Base-by-base conservation (phyloP, 2,113 vertebrate species). In the Thamnophis sirtalis region DNA sequence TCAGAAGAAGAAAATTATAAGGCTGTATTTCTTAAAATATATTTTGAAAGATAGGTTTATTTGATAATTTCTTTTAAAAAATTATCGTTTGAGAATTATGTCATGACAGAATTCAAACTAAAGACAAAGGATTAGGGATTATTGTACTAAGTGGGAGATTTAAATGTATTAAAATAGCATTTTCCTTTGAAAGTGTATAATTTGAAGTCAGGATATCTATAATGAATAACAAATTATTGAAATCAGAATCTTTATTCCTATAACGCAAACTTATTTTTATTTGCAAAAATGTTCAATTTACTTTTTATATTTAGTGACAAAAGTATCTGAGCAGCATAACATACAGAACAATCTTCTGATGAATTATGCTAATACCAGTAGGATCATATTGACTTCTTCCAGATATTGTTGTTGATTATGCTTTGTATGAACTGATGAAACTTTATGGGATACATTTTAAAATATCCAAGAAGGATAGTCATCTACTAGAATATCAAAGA, bases 141-240 rank as follows among this genome's bases (percentile, higher is more conserved):
- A 51, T 51, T 60, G 11, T 85, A 19, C 49, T n/a, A 90, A 87
- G 33, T 10, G 60, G 28, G 3, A 38, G 86, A 93, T 93, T 73
- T 94, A 80, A 9, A 89, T 87, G 49, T 54, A 51, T 54, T 87
- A 17, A n/a, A 87, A 53, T 51, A n/a, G 15, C 17, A 17, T n/a
- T 8, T 49, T 5, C 91, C 93, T 92, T 49, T 48, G 60, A 28
- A 68, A 68, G 4, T 68, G 60, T 68, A 11, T 68, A 13, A 68
- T 49, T 91, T 55, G 68, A 93, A 90, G 68, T 87, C 13, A 50
- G 94, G 92, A 38, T 58, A 43, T 86, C 13, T 28, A 68, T 85
- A 63, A 21, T 53, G 13, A 68, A 80, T 80, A 91, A 1, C 43
- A 7, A 0, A 0, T 84, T 0, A 0, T 58, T 15, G 54, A 93